Percentiles rank a stretch among this genome's conserved stretches.
phyloP scores from a whole-genome alignment of 1,140 invertebrate species.

The Sarcophaga peregrina region DNA sequence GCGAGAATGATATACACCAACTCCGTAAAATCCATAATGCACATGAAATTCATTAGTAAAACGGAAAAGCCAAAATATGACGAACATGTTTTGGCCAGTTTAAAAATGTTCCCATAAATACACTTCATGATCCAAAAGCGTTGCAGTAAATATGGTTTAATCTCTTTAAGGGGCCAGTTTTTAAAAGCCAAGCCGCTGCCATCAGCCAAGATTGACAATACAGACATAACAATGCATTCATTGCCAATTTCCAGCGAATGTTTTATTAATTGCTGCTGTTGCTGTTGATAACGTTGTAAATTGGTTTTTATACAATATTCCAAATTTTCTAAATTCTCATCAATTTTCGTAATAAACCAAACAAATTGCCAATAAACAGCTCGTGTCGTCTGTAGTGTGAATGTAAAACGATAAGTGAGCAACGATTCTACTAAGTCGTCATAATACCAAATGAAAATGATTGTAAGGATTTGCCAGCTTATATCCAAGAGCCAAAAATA shows the following conservation, averaged over 20 bases:
- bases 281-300: background rate
- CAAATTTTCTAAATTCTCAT: background rate
- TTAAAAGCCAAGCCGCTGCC: background rate
- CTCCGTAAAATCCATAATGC: constrained; percentile 53
- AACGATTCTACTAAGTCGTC: background rate
- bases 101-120: constrained; percentile 1
- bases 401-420: background rate
- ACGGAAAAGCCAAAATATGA: constrained; percentile 50
- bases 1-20: constrained; percentile 53
- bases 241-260: background rate
- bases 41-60: constrained; percentile 54
- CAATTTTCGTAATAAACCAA: background rate
- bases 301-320: background rate
- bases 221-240: background rate
- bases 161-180: background rate
- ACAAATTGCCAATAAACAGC: background rate
- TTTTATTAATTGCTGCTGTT: background rate
- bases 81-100: background rate
- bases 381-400: background rate
- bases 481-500: background rate
- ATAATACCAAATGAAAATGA: background rate
- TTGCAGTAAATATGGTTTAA: background rate
- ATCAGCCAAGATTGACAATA: background rate
- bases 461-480: background rate
- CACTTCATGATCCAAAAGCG: constrained; percentile 2